Conservation (phyloP, 2,113 vertebrate genomes). For the Daphoenositta chrysoptera region DNA sequence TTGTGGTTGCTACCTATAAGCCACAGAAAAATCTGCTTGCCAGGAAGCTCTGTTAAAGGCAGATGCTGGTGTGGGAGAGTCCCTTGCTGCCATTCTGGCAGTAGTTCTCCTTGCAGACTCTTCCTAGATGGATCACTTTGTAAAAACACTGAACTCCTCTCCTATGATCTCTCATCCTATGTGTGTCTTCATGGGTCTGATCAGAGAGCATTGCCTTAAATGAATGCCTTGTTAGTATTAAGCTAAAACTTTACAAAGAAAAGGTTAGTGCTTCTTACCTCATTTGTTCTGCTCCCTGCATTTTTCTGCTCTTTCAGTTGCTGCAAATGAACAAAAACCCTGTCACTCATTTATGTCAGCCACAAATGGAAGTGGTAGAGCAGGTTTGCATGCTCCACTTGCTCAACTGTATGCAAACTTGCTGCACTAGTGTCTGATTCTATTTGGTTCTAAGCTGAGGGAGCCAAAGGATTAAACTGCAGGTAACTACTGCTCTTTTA, state of each 20-base stretch:
- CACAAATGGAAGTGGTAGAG: not conserved
- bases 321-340: constrained; percentile 54
- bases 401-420: not conserved
- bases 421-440: not conserved
- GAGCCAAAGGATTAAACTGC: not conserved
- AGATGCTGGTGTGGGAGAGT: not conserved
- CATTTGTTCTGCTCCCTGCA: constrained; percentile 86
- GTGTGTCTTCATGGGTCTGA: not conserved
- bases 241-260: not conserved
- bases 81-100: not conserved
- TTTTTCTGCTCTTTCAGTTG: constrained; percentile 98
- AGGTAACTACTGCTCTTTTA: not conserved
- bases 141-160: not conserved
- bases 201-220: not conserved
- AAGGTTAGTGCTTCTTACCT: constrained; percentile 73
- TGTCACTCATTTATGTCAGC: not conserved
- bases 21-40: not conserved
- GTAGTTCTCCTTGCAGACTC: not conserved
- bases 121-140: fast-evolving
- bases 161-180: not conserved
- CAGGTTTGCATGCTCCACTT: not conserved
- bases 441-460: not conserved
- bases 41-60: not conserved
- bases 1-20: not conserved
- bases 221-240: not conserved